Base-by-base conservation (phyloP, 2,113 vertebrate genomes). In the Aegithalos caudatus region DNA sequence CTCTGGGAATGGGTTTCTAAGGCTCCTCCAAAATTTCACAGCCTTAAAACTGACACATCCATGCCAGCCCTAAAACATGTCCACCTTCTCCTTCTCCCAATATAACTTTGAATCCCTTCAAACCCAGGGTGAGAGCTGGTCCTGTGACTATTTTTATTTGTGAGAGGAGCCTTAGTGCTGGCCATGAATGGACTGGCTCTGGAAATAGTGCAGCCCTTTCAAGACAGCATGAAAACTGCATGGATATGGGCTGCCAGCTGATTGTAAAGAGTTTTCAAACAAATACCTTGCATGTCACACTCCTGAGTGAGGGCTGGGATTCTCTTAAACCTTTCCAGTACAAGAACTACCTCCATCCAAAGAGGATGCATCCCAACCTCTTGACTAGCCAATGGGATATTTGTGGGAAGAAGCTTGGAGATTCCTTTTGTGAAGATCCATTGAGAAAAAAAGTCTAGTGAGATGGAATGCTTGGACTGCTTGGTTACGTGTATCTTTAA, bases 11-110 rank as follows among this genome's bases (percentile, higher is more conserved):
- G 24, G 20, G n/a, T 85, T 96, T 94, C 48, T 50, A 54, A 87
- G 48, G 67, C 79, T 83, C 54, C 92, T 90, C 89, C 79, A 91
- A 74, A 96, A 93, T 78, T 87, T 96, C 67, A 40, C 91, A 92
- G 88, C 66, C 82, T 94, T 77, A 86, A 93, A 96, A 81, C 47
- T 0, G 2, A 95, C 86, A 84, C 3, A 5, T 73, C 86, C 23
- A 33, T 35, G 62, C 90, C 82, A 82, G 72, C 62, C 3, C 0
- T 87, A 70, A 95, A 94, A 94, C 76, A 70, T 0, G 12, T 21
- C 81, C 77, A 92, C 88, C 86, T 96, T 95, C 9, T 3, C 70
- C 62, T 94, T 94, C 93, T 88, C 81, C 78, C 81, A 95, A 48
- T 95, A 89, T 92, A 95, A 94, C 76, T 24, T 7, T 9, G 44